Conservation (phyloP, 2,113 vertebrate genomes). For the Clinocottus analis region DNA sequence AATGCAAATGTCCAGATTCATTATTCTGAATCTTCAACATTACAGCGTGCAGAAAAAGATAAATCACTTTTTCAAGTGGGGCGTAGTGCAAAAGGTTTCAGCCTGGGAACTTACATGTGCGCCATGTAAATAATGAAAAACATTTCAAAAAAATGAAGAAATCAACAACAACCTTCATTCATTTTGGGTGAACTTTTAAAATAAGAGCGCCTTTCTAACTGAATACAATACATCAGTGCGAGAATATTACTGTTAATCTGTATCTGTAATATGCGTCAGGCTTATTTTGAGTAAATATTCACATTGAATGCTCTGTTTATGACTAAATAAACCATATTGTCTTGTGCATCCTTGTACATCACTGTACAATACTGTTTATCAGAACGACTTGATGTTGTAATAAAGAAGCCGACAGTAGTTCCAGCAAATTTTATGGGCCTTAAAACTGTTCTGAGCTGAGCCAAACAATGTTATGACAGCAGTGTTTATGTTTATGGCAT, state of each 20-base stretch:
- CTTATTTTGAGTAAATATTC: not conserved
- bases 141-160: not conserved
- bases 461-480: not conserved
- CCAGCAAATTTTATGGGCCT: not conserved
- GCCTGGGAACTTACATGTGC: not conserved
- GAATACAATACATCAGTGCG: not conserved
- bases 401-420: not conserved
- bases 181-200: not conserved
- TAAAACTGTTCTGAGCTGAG: not conserved
- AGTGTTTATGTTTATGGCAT: not conserved
- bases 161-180: not conserved
- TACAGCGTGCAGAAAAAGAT: not conserved
- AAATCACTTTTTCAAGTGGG: not conserved
- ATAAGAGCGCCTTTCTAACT: not conserved
- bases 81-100: not conserved
- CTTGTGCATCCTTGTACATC: not conserved
- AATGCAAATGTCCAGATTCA: slow-evolving; percentile 56
- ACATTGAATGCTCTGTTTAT: not conserved
- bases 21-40: slow-evolving; percentile 39
- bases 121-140: not conserved
- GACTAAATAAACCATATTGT: not conserved
- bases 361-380: not conserved
- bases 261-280: not conserved
- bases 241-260: not conserved
- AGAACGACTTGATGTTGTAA: not conserved